Evolutionary conservation across 2,888 invertebrate species (phyloP).

Genomic region (Scrobipalpa atriplicella): DNA sequence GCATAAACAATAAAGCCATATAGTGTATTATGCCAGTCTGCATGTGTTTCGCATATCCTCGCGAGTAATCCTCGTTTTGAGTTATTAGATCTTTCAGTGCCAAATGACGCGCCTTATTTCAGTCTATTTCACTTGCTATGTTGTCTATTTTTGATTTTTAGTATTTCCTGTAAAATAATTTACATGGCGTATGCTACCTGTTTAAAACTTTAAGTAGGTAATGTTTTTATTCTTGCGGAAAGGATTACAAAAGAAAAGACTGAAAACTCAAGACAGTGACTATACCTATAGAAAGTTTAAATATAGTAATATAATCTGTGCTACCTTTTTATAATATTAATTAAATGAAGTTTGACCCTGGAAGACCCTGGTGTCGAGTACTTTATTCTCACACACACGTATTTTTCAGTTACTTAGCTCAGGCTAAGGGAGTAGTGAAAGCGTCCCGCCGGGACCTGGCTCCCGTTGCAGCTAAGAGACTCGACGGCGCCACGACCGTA

Average conservation of each 20-base stretch:
- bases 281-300: no score
- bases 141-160: background rate
- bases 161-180: background rate
- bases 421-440: slow-evolving; percentile 85
- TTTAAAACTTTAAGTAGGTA: background rate
- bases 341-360: no score
- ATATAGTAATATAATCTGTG: no score
- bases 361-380: no score
- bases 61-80: background rate
- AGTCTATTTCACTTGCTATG: background rate
- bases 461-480: slow-evolving; percentile 85
- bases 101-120: background rate
- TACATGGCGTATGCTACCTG: background rate
- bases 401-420: slow-evolving; percentile 14
- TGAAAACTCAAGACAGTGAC: no score
- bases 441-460: slow-evolving; percentile 95
- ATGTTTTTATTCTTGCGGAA: no score
- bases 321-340: no score
- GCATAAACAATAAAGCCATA: background rate
- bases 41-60: background rate
- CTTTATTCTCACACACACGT: no score
- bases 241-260: no score
- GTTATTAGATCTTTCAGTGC: slow-evolving; percentile 2
- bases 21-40: background rate
- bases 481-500: slow-evolving; percentile 97